Evolutionary conservation across 2,888 invertebrate genomes (phyloP), one percentile per base, ranked within the genome.

Genomic region (Euphydryas editha): DNA sequence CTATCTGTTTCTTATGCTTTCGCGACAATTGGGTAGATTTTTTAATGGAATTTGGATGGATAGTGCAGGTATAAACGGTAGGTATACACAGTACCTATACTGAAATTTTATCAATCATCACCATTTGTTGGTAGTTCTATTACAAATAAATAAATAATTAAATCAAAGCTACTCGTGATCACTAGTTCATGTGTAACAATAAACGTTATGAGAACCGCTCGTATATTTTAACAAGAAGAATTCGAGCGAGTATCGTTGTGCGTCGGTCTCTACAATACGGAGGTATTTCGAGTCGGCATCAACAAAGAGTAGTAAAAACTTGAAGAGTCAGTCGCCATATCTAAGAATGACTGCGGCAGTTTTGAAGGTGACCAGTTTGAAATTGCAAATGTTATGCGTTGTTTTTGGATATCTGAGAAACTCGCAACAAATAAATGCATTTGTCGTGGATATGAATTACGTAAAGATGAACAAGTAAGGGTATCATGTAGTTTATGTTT

Each of bases 231-330:
- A 66, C 51, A 17, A 51, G 51, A 62, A 56, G 56, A 62, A 70
- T 65, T 62, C 69, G 44, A 61, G 47, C 39, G 54, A 36, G 61
- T 51, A 57, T 66, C 56, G 51, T 30, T 6, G n/a, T n/a, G 24
- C 24, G 24, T 63, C 42, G 66, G 37, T 66, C 54, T 63, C 54
- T 57, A 54, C 64, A 62, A 59, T 65, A 67, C 67, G 57, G 67
- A 62, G 67, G 67, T 58, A 71, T 71, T 59, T 59, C 56, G 56
- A 51, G 62, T 62, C 72, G 70, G 72, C 65, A 57, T 56, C 49
- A 49, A 68, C 62, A 72, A 72, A 72, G 68, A 60, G 55, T 47
- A 59, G 67, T 65, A 73, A 73, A 73, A 75, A 71, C 65, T 70
- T 60, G 66, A 65, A 69, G 61, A 68, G 65, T 62, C 58, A 61